Evolutionary conservation across 1,140 invertebrate genomes (phyloP).

Genomic region (Lamellibrachia luymesi): DNA sequence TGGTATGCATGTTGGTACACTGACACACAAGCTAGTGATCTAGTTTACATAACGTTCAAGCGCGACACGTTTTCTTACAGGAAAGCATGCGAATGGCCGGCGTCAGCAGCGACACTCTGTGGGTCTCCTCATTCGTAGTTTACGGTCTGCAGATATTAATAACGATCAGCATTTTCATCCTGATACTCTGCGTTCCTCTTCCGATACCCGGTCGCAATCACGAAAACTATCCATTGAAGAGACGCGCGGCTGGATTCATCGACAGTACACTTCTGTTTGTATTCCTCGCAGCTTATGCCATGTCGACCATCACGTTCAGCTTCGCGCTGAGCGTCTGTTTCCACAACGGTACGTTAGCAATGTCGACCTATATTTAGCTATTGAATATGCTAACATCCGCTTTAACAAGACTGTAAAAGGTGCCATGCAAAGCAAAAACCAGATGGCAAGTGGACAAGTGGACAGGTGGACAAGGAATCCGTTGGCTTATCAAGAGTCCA

Average conservation of each 20-base stretch:
- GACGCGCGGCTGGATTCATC: neutral
- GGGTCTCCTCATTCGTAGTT: neutral
- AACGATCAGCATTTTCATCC: neutral
- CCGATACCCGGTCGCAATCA: neutral
- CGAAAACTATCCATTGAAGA: neutral
- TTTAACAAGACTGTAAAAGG: too few species aligned
- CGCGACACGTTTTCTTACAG: neutral
- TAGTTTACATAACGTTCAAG: neutral
- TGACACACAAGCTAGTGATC: too few species aligned
- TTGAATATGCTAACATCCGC: too few species aligned
- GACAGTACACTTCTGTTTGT: slow-evolving; percentile 40
- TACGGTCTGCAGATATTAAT: neutral
- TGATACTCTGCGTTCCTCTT: neutral
- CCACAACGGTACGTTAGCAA: slow-evolving; percentile 58
- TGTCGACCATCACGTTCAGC: slow-evolving; percentile 61
- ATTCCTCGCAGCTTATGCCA: slow-evolving; percentile 60
- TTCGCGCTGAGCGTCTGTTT: slow-evolving; percentile 63
- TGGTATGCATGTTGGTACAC: too few species aligned
- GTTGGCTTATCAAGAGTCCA: too few species aligned
- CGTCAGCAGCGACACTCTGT: neutral
- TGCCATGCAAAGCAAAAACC: too few species aligned
- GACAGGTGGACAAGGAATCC: too few species aligned
- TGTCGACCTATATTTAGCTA: neutral
- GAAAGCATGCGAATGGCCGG: neutral
- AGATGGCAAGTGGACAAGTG: too few species aligned